Evolutionary conservation across 2,888 invertebrate genomes (phyloP).

Genomic region (Argyresthia albistria): DNA sequence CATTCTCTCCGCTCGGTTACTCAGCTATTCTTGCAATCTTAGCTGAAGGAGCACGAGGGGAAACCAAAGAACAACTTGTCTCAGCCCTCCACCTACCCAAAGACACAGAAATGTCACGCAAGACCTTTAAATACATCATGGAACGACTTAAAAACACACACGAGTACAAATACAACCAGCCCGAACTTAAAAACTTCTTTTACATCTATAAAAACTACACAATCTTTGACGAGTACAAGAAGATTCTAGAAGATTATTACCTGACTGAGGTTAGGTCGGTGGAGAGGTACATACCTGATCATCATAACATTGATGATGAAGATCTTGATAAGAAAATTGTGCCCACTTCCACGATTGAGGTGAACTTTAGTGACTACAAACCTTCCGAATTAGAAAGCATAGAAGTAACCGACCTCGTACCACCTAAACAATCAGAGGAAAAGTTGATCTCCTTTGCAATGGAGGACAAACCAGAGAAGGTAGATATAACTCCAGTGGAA

Average conservation of each 20-base stretch:
- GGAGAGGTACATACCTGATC: constrained; percentile 46
- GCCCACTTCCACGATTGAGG: constrained; percentile 12
- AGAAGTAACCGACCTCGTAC: constrained; percentile 40
- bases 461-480: constrained; percentile 58
- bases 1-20: constrained; percentile 77
- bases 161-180: constrained; percentile 62
- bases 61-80: constrained; percentile 71
- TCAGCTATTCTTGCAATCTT: constrained; percentile 75
- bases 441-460: constrained; percentile 67
- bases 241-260: constrained; percentile 71
- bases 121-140: constrained; percentile 61
- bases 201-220: constrained; percentile 78
- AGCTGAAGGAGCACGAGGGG: constrained; percentile 74
- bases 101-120: constrained; percentile 53
- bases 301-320: constrained; percentile 31
- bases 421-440: constrained; percentile 61
- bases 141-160: constrained; percentile 61
- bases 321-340: constrained; percentile 33
- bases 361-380: constrained; percentile 39
- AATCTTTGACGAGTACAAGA: constrained; percentile 72
- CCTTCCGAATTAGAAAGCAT: constrained; percentile 29
- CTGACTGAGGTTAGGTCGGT: constrained; percentile 75
- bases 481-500: constrained; percentile 39
- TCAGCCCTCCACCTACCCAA: constrained; percentile 70
- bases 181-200: constrained; percentile 77